Evolutionary conservation across 2,113 vertebrate species (phyloP).

Genomic region (Rhineura floridana): DNA sequence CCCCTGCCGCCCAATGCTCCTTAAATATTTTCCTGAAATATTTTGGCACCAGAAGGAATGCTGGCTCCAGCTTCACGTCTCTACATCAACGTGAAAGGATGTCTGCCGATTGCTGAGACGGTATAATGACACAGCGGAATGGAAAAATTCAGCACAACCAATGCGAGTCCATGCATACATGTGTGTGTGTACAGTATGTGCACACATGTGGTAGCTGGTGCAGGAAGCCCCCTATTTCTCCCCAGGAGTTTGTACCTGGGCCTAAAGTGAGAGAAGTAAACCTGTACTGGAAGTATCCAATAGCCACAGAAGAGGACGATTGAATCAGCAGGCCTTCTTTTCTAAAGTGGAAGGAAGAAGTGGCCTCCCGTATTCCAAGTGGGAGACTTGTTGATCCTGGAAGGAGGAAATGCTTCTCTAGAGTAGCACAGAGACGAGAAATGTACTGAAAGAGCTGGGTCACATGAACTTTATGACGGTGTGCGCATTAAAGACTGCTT

Average conservation of each 20-base stretch:
- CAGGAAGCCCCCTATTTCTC: slow-evolving; percentile 38
- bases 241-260: slow-evolving; percentile 26
- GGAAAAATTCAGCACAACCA: slow-evolving; percentile 33
- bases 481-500: slow-evolving; percentile 24
- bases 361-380: not conserved
- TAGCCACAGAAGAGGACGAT: not conserved
- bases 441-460: not conserved
- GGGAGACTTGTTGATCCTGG: slow-evolving; percentile 10
- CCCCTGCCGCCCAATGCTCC: slow-evolving; percentile 56
- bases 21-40: slow-evolving; percentile 45
- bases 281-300: not conserved
- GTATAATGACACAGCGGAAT: slow-evolving; percentile 39
- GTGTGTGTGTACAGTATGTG: not conserved
- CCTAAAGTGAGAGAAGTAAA: slow-evolving; percentile 8
- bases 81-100: not conserved
- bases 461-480: not conserved
- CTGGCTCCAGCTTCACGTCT: slow-evolving; percentile 54
- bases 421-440: not conserved
- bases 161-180: not conserved
- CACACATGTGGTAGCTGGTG: not conserved
- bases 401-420: not conserved
- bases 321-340: slow-evolving; percentile 4
- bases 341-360: not conserved
- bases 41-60: slow-evolving; percentile 75
- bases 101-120: slow-evolving; percentile 38